A percentile compares a stretch with the other conserved stretches of the same genome.
These are phyloP conservation scores for Drosophila baimaii DNA, from an alignment of 1,140 invertebrate species.

Conservation along the genomic window DNA sequence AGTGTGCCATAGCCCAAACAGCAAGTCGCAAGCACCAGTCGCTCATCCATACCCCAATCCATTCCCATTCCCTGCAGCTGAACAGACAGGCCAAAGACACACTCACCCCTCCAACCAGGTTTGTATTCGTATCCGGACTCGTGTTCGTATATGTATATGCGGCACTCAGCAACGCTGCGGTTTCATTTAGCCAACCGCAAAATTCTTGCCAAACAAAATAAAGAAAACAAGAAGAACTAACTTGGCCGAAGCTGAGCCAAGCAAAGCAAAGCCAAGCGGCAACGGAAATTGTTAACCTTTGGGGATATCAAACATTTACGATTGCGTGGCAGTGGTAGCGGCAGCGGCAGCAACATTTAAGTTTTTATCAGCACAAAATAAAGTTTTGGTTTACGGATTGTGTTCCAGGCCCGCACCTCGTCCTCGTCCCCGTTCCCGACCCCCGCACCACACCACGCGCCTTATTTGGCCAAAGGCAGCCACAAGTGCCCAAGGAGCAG, in stretches of 20 bases:
- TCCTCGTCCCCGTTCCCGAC: background rate
- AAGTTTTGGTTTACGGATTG: constrained; percentile 74
- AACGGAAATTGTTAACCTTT: constrained; percentile 78
- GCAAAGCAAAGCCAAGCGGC: constrained; percentile 40
- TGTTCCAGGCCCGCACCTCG: constrained; percentile 14
- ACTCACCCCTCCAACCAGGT: constrained; percentile 4
- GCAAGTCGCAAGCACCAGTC: constrained; percentile 13
- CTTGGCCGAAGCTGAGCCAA: constrained; percentile 41
- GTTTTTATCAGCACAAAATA: constrained; percentile 77
- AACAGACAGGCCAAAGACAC: constrained; percentile 25
- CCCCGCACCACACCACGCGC: background rate
- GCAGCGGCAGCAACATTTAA: constrained; percentile 67
- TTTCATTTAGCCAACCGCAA: constrained; percentile 62
- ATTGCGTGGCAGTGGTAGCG: constrained; percentile 61
- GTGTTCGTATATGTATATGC: constrained; percentile 27
- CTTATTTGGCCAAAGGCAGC: constrained; percentile 32
- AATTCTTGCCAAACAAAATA: constrained; percentile 61
- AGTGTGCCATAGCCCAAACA: constrained; percentile 55
- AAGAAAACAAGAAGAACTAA: constrained; percentile 43
- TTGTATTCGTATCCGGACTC: constrained; percentile 15
- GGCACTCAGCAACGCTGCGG: constrained; percentile 44
- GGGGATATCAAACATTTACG: constrained; percentile 80
- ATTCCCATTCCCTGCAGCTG: constrained; percentile 4
- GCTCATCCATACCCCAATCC: constrained; percentile 7
- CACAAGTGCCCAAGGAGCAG: constrained; percentile 36